Percentiles rank a stretch among this genome's conserved stretches.
phyloP scores from a whole-genome alignment of 1,140 invertebrate genomes.

The Drosophila seguyi region DNA sequence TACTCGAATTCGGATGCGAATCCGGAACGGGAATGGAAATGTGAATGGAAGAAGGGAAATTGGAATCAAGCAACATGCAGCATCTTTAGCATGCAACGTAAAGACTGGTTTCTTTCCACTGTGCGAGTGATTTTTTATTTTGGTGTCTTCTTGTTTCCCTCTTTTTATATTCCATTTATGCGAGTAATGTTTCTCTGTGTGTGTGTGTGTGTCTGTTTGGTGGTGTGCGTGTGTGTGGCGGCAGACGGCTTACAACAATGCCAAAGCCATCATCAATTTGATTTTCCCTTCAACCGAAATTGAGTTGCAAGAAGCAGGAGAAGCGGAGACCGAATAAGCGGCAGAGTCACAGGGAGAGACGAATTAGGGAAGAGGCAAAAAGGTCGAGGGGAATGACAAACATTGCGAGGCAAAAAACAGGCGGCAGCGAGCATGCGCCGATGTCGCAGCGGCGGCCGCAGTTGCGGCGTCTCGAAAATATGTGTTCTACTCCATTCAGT shows the following conservation, averaged over 20 bases:
- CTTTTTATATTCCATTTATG: conserved; percentile 15
- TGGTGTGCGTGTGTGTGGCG: conserved; percentile 9
- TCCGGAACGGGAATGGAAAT: too few relatives aligned
- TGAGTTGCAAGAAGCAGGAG: conserved; percentile 26
- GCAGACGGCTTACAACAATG: conserved; percentile 32
- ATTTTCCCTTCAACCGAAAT: conserved; percentile 35
- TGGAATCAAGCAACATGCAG: conserved; percentile 12
- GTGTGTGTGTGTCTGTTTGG: neutral
- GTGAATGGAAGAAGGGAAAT: neutral
- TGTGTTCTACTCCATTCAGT: conserved; percentile 19
- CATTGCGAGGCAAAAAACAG: conserved; percentile 31
- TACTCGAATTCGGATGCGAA: conserved; percentile 10
- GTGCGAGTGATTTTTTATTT: conserved; percentile 14
- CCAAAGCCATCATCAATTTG: conserved; percentile 37
- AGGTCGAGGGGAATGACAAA: conserved; percentile 29
- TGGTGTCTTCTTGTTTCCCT: conserved; percentile 11
- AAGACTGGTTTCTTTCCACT: conserved; percentile 36
- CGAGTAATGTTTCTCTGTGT: neutral
- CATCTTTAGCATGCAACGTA: conserved; percentile 21
- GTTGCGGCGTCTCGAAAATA: conserved; percentile 30
- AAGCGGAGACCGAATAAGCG: conserved; percentile 11
- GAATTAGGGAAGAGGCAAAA: conserved; percentile 19
- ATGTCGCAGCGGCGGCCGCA: conserved; percentile 9
- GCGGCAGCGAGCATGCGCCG: conserved; percentile 30
- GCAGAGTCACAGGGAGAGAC: conserved; percentile 9